phyloP scores from a whole-genome alignment of 1,140 invertebrate genomes.

The Piezodorus guildinii region DNA sequence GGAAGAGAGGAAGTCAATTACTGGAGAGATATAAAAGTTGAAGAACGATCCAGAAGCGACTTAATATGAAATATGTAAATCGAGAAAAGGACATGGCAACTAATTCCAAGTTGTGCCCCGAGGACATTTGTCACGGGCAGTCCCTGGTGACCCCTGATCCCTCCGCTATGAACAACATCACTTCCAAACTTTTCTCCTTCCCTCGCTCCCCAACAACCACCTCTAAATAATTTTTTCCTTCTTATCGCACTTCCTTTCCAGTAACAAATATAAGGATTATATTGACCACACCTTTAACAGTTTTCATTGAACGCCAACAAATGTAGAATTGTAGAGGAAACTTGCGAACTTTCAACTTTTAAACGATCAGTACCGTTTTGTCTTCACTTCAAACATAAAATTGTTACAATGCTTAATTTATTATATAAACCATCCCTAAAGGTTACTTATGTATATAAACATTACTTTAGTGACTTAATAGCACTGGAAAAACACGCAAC shows the following conservation, averaged over 20 bases:
- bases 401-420: no score
- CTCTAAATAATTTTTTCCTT: background rate
- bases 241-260: background rate
- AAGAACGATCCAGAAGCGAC: constrained; percentile 3
- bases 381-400: no score
- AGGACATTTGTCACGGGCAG: constrained; percentile 4
- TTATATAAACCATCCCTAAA: no score
- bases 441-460: no score
- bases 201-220: background rate
- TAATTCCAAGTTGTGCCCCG: constrained; percentile 1
- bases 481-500: no score
- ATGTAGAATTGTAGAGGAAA: no score
- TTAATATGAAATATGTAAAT: constrained; percentile 9
- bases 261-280: no score
- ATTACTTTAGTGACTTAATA: no score
- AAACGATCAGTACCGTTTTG: no score
- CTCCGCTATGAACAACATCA: constrained; percentile 3
- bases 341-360: no score
- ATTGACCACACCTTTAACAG: no score
- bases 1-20: background rate
- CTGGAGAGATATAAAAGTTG: background rate
- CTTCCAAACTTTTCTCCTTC: constrained; percentile 8
- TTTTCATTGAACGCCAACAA: no score
- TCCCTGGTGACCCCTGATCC: constrained; percentile 4
- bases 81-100: background rate